phyloP scores from a whole-genome alignment of 2,888 invertebrate genomes.

The Hyposoter didymator region DNA sequence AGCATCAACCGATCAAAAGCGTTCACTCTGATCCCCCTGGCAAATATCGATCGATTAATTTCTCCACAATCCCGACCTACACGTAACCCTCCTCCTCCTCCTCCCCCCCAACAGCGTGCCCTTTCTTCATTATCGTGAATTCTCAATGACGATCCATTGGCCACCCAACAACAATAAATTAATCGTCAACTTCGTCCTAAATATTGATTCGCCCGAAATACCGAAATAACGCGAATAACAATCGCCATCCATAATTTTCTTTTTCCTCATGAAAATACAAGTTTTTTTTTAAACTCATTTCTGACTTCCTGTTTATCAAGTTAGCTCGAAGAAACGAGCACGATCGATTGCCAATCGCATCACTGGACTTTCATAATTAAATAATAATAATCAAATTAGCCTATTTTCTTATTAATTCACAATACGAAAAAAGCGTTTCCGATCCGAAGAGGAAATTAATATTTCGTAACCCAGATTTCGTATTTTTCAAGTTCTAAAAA shows the following conservation, averaged over 20 bases:
- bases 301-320: background rate
- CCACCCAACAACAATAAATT: background rate
- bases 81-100: background rate
- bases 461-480: background rate
- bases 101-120: background rate
- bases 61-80: slow-evolving; percentile 16
- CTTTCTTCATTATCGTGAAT: slow-evolving; percentile 44
- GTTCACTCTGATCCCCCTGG: slow-evolving; percentile 42
- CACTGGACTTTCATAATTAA: slow-evolving; percentile 8
- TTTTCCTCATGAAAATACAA: background rate
- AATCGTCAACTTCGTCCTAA: background rate
- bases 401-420: background rate
- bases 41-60: slow-evolving; percentile 61
- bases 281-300: background rate
- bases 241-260: background rate
- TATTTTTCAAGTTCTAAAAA: background rate
- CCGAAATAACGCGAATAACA: background rate
- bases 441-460: background rate
- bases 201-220: background rate
- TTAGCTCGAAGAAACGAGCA: background rate
- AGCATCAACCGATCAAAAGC: slow-evolving; percentile 44
- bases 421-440: background rate
- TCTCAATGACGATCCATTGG: slow-evolving; percentile 7
- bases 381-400: slow-evolving; percentile 1
- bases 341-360: slow-evolving; percentile 12